Evolutionary conservation across 2,888 invertebrate genomes (phyloP), one percentile per base, ranked within the genome.

Genomic region (Cephus pygmeus): DNA sequence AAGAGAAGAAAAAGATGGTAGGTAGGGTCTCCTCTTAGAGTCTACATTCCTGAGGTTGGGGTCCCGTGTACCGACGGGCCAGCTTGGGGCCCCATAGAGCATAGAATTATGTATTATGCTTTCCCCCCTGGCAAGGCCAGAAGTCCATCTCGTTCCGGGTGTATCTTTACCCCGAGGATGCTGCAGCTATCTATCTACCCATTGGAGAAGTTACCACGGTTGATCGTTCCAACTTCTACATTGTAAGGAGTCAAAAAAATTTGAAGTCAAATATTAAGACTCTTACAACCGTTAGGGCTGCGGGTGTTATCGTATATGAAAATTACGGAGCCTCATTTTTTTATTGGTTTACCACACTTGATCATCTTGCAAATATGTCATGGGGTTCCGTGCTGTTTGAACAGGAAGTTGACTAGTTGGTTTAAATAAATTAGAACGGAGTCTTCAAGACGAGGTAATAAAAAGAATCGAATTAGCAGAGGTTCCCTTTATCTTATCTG

Each of bases 11-110:
- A 81, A 79, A 82, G 83, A 56, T 56, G 23, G 56, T 23, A 56
- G 56, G 56, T 56, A 56, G 56, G 56, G 56, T 56, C 56, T 56
- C 23, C 56, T 56, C 56, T 56, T 56, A 23, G 56, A 56, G 83
- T 81, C 86, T 86, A 86, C 87, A 87, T 87, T 87, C 86, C 86
- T 87, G 87, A 86, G 84, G 85, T 84, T 82, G 80, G 81, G 85
- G 85, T 83, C 83, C 80, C 79, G 81, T 76, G 75, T 75, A 71
- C 73, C 12, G 11, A 35, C 35, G 36, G 75, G 68, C 69, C 73
- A 69, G 76, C 76, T 79, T 73, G 78, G 69, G 77, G 79, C 69
- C 68, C 36, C 56, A 56, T 56, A 56, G 56, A 40, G 71, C 69
- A 76, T 71, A 71, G 76, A 76, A 76, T 76, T 76, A 76, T 76